Base-by-base conservation (phyloP, 2,888 invertebrate species). In the Ellobium chinense region DNA sequence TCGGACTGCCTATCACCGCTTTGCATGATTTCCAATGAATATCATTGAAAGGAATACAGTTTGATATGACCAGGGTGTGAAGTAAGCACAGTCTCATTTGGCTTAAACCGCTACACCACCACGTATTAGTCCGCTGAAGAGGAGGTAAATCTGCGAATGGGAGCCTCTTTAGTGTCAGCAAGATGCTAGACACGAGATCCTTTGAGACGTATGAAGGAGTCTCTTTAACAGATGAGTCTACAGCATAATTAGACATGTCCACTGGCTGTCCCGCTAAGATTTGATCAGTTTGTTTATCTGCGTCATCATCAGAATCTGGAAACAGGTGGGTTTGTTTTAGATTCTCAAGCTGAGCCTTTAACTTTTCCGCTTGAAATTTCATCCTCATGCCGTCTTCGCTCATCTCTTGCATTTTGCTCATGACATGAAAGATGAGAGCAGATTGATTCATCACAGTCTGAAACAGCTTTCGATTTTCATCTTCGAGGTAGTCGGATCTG, bases 381-480 rank as follows among this genome's bases (percentile, higher is more conserved):
- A 86, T 85, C 81, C 86, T 84, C 9, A 83, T 62, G 73, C 85
- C 88, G 76, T 89, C 85, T 31, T 88, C 85, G 0, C 85, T 80
- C 0, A 90, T 80, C 24, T 86, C 84, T 62, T 89, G 85, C 24
- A 91, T 83, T 39, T 87, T 85, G 36, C 86, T 83, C 86, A 89
- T 86, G 46, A 89, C 86, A 29, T 87, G 85, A 1, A 88, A 87
- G 80, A 91, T 87, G 37, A 89, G 83, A 3, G 86, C 70, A 7
- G 89, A 87, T 75, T 90, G 90, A 60, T 89, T 89, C 86, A 88
- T 86, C 14, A 90, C 81, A 82, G 89, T 85, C 69, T 90, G 85
- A 69, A 87, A 85, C 36, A 91, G 81, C 72, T 86, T 82, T 62
- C 84, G 84, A 73, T 89, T 90, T 78, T 89, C 88, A 27, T 89